Base-by-base conservation (phyloP, 1,140 invertebrate species). In the Acromyrmex echinatior region DNA sequence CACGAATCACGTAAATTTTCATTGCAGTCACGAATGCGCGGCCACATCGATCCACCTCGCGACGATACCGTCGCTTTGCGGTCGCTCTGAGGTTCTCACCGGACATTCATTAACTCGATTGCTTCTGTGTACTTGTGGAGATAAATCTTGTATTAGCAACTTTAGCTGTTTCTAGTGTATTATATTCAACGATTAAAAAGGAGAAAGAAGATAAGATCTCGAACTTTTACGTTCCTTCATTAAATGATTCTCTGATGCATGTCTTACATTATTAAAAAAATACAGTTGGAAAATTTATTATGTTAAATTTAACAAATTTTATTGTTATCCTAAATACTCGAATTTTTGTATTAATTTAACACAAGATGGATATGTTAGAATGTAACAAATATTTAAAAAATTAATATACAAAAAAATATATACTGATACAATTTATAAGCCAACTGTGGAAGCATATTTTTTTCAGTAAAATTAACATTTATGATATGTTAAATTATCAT, bases 21-120 rank as follows among this genome's bases (percentile, higher is more conserved):
- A 62, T 62, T 62, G 74, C 21, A 62, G 56, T 77, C 74, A 77
- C 74, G 74, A 77, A 28, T 28, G 74, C 35, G 53, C 73, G 31
- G 18, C n/a, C 56, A 60, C 74, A 56, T 39, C 49, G 49, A 18
- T 45, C 49, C 28, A 51, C 49, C 9, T 74, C 35, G 56, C 31
- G 31, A 60, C n/a, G 73, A 76, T 76, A 77, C 21, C 53, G 71
- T 77, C 31, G 73, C n/a, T 77, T 56, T 77, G 53, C 73, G 73
- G 14, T 60, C 56, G 56, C 56, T 39, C 35, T 18, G 74, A 77
- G 21, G 16, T 45, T 62, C 53, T 77, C 35, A 35, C 74, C 9
- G 74, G 74, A 77, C 74, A 35, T 45, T 77, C 35, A 77, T 77
- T 77, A 77, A 77, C 35, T 45, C 35, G 74, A 77, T 77, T 60